phyloP scores from a whole-genome alignment of 2,797 vertebrate genomes.

The Percopsis omiscomaycus region DNA sequence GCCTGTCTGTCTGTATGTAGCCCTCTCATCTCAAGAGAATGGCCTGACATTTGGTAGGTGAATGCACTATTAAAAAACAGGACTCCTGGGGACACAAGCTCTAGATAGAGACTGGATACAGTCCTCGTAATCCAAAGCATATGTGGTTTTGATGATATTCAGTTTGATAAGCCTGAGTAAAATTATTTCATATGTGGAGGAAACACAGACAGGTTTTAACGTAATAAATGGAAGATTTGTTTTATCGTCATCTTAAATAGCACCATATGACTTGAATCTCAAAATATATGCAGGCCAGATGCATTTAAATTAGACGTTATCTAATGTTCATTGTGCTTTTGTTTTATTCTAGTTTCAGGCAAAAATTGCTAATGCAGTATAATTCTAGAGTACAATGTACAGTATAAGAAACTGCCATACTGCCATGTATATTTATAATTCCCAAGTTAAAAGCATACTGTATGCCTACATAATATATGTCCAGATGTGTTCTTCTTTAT shows the following conservation, averaged over 20 bases:
- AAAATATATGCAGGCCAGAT: slow-evolving; percentile 27
- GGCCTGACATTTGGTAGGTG: slow-evolving; percentile 62
- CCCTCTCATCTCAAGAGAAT: slow-evolving; percentile 57
- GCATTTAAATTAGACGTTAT: neutral
- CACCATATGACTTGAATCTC: slow-evolving; percentile 43
- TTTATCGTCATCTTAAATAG: slow-evolving; percentile 33
- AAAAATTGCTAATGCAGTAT: slow-evolving; percentile 27
- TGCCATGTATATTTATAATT: too few relatives aligned
- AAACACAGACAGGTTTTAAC: slow-evolving; percentile 35
- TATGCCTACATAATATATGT: too few relatives aligned
- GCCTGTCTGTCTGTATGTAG: slow-evolving; percentile 56
- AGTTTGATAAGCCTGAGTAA: slow-evolving; percentile 61
- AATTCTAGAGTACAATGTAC: slow-evolving; percentile 8
- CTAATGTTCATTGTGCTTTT: slow-evolving; percentile 31
- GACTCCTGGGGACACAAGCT: slow-evolving; percentile 59
- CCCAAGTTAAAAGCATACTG: too few relatives aligned
- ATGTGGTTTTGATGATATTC: slow-evolving; percentile 60
- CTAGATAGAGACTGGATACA: slow-evolving; percentile 66
- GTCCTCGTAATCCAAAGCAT: slow-evolving; percentile 55
- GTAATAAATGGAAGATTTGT: slow-evolving; percentile 33
- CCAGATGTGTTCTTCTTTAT: too few relatives aligned
- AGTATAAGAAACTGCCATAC: too few relatives aligned
- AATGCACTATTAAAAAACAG: slow-evolving; percentile 65
- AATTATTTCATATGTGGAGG: slow-evolving; percentile 57
- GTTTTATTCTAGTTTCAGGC: slow-evolving; percentile 43